phyloP scores from a whole-genome alignment of 1,140 invertebrate species.

The Nephila pilipes region DNA sequence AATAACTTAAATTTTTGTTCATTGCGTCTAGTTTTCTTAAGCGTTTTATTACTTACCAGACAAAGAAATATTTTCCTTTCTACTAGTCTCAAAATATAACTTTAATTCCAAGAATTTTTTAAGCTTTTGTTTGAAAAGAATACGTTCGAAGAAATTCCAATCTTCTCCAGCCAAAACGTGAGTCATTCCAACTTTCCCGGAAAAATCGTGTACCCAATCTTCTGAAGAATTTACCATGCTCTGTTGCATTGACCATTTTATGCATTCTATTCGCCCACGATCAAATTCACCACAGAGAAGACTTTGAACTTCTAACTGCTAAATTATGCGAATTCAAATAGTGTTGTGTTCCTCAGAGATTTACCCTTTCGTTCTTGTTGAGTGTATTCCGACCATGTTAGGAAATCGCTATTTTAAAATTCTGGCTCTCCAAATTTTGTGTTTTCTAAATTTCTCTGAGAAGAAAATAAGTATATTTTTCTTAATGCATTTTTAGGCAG shows the following conservation, averaged over 20 bases:
- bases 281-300: background rate
- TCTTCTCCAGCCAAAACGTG: background rate
- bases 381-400: too few species aligned
- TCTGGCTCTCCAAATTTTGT: background rate
- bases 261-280: background rate
- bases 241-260: background rate
- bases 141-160: background rate
- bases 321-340: constrained; percentile 16
- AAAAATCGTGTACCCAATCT: background rate
- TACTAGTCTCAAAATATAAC: background rate
- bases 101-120: background rate
- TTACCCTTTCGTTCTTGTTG: background rate
- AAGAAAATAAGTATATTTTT: background rate
- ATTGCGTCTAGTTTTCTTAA: too few species aligned
- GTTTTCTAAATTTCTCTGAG: background rate
- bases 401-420: background rate
- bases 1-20: too few species aligned
- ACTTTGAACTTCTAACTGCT: background rate
- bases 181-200: background rate
- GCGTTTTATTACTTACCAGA: too few species aligned
- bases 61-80: background rate
- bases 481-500: background rate
- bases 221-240: constrained; percentile 7
- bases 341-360: background rate
- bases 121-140: background rate